Percentiles rank a stretch among this genome's conserved stretches.
Conservation (phyloP, 35 echinoderm and acorn worm genomes). For the Lytechinus pictus region DNA sequence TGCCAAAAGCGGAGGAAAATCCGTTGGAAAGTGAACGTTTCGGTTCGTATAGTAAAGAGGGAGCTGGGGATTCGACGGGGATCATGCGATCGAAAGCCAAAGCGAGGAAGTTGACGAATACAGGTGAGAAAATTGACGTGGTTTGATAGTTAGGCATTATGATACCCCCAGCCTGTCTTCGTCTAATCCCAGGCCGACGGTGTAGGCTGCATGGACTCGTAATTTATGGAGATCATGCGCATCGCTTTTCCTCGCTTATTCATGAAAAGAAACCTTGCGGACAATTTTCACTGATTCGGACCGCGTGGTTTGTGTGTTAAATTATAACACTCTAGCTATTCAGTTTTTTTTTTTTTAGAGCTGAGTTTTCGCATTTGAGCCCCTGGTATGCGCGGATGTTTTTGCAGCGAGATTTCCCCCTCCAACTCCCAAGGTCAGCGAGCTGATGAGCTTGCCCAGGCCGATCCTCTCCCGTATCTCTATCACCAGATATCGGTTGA, state of each 20-base stretch:
- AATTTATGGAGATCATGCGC: neutral
- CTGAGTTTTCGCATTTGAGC: neutral
- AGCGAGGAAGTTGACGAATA: slow-evolving; percentile 42
- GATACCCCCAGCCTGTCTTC: neutral
- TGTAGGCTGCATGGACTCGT: neutral
- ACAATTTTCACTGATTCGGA: neutral
- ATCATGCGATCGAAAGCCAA: slow-evolving; percentile 52
- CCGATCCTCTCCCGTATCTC: slow-evolving; percentile 22
- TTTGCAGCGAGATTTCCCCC: slow-evolving; percentile 26
- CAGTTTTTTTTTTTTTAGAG: neutral
- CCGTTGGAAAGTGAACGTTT: slow-evolving; percentile 13
- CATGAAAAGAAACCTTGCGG: neutral
- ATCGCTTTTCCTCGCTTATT: neutral
- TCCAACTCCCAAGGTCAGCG: slow-evolving; percentile 24
- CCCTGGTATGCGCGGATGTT: slow-evolving; percentile 15
- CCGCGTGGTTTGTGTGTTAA: neutral
- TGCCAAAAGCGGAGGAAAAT: neutral
- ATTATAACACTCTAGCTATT: neutral
- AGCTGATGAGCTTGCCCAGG: neutral
- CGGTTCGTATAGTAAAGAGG: neutral
- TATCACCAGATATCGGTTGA: neutral
- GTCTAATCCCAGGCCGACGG: slow-evolving; percentile 23
- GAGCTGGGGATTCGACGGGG: neutral
- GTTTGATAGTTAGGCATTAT: neutral
- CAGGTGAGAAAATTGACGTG: slow-evolving; percentile 40